Base-by-base conservation (phyloP, 1,140 invertebrate species). In the Oppia nitens region DNA sequence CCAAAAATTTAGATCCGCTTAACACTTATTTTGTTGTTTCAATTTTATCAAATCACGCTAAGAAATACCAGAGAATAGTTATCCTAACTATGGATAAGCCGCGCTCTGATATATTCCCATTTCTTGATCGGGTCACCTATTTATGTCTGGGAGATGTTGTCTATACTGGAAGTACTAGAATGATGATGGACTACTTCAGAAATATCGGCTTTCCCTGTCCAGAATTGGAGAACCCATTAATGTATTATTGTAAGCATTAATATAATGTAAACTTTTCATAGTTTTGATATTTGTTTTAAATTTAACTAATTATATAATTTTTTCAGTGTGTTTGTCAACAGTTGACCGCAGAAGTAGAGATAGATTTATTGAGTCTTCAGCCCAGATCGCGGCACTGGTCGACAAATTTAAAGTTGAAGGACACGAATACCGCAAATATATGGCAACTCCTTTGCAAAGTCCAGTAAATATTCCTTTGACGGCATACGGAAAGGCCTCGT, bases 11-110 rank as follows among this genome's bases (percentile, higher is more conserved):
- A 48, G 87, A 92, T 73, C 89, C 89, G 0, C 69, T 94, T 11
- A 89, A 91, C 64, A 90, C 88, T 1, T 94, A 93, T 69, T 76
- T 94, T 47, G 82, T 94, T 2, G 82, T 93, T 23, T 93, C 89
- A 0, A 93, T 92, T 70, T 72, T 93, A 9, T 89, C 87, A 49
- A 91, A 90, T 64, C 86, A 89, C 32, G 87, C 87, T 2, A 89
- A 89, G 62, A 89, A 90, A 67, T 84, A 87, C 61, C 84, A 86
- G 4, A 82, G 87, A 17, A 85, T 88, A 4, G 85, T 93, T 3
- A 76, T 93, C 23, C 69, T 93, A 0, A 92, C 87, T 0, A 85
- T 92, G 82, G 88, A 93, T 65, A 91, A 91, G 65, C 90, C 90
- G 25, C 76, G 87, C 57, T 92, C 88, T 40, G 89, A 94, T 69